Conservation (phyloP, 2,888 invertebrate species). For the Netelia virgata region DNA sequence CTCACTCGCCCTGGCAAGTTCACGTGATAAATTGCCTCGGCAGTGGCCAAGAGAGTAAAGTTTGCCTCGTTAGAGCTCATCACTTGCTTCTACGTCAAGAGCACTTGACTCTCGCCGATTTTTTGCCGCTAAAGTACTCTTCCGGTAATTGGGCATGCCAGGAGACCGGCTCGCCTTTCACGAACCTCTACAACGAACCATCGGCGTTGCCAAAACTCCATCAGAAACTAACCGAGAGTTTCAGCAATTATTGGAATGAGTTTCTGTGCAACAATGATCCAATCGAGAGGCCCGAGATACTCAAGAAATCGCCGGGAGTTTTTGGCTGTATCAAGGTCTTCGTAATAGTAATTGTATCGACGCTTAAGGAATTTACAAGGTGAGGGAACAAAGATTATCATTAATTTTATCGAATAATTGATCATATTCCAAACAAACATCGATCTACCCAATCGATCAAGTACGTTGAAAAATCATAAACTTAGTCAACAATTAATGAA, state of each 20-base stretch:
- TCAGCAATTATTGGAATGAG: conserved; percentile 92
- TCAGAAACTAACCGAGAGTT: conserved; percentile 89
- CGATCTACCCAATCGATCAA: not conserved
- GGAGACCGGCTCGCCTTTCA: conserved; percentile 83
- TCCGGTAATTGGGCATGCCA: conserved; percentile 83
- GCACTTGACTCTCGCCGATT: conserved; percentile 90
- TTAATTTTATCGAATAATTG: conserved; percentile 77
- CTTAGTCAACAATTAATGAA: not conserved
- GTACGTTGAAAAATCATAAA: not conserved
- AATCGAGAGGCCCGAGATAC: conserved; percentile 89
- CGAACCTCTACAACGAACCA: conserved; percentile 79
- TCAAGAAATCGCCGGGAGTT: conserved; percentile 87
- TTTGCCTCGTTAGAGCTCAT: conserved; percentile 90
- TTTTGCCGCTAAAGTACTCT: conserved; percentile 87
- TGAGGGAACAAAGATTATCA: conserved; percentile 72
- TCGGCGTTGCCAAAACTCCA: conserved; percentile 89
- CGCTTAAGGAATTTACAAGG: conserved; percentile 88
- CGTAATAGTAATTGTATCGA: conserved; percentile 89
- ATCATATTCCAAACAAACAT: too few relatives aligned
- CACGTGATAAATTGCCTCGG: conserved; percentile 86
- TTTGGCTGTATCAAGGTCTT: conserved; percentile 88
- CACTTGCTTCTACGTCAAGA: conserved; percentile 91
- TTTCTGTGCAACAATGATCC: conserved; percentile 93
- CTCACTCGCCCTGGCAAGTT: conserved; percentile 93
- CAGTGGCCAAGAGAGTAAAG: conserved; percentile 85